A percentile compares a stretch with the other conserved stretches of the same genome.
These are phyloP conservation scores for Ferrisia virgata DNA, from an alignment of 2,888 invertebrate genomes.

Conservation along the genomic window DNA sequence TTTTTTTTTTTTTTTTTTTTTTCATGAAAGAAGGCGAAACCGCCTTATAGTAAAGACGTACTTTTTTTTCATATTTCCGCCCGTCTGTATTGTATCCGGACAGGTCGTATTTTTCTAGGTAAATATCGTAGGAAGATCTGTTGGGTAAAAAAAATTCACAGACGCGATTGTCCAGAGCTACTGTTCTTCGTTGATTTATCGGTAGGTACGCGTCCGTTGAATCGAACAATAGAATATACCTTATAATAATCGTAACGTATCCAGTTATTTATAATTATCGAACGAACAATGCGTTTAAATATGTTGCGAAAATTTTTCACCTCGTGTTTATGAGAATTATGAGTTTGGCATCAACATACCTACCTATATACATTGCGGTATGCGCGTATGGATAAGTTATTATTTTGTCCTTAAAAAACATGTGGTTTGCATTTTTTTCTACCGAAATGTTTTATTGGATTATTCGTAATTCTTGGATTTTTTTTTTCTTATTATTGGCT, in stretches of 20 bases:
- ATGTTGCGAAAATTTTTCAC: background rate
- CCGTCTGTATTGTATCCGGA: background rate
- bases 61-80: background rate
- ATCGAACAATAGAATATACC: background rate
- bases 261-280: background rate
- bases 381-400: background rate
- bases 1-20: background rate
- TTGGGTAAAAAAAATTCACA: background rate
- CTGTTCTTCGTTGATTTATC: background rate
- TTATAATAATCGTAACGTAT: background rate
- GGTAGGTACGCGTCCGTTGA: background rate
- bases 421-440: too few species aligned
- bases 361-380: too few species aligned
- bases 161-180: background rate
- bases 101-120: background rate
- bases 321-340: background rate
- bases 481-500: too few species aligned
- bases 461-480: too few species aligned
- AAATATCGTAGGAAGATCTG: background rate
- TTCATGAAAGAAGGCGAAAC: background rate
- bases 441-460: too few species aligned
- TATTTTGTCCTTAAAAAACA: background rate
- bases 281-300: background rate
- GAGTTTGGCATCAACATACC: background rate
- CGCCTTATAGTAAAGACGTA: background rate